Evolutionary conservation across 2,888 invertebrate species (phyloP).

Genomic region (Agrotis clavis): DNA sequence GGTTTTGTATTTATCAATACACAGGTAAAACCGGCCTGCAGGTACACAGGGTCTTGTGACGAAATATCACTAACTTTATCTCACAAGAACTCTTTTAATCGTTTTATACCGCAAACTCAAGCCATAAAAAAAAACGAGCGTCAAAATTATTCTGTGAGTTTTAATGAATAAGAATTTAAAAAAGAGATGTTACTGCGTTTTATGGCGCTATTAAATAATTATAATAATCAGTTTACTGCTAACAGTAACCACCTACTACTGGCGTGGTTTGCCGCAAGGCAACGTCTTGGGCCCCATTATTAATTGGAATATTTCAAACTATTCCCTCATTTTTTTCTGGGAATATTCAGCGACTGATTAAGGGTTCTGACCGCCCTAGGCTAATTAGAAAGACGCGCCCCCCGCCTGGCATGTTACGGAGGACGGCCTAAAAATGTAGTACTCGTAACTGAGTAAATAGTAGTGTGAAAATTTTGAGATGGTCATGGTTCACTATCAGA

Average conservation of each 20-base stretch:
- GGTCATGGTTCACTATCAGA: too few species aligned
- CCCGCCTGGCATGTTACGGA: too few species aligned
- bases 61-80: slow-evolving; percentile 47
- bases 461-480: too few species aligned
- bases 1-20: slow-evolving; percentile 60
- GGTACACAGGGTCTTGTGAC: slow-evolving; percentile 41
- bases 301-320: neutral
- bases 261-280: slow-evolving; percentile 3
- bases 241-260: neutral
- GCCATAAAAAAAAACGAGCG: slow-evolving; percentile 13
- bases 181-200: neutral
- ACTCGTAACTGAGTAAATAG: too few species aligned
- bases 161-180: neutral
- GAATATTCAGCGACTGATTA: too few species aligned
- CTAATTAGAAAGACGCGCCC: too few species aligned
- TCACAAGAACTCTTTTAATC: slow-evolving; percentile 7
- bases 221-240: slow-evolving; percentile 11
- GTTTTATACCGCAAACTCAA: slow-evolving; percentile 1
- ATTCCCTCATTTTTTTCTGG: neutral
- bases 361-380: too few species aligned
- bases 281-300: slow-evolving; percentile 3
- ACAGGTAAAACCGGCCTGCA: slow-evolving; percentile 52
- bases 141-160: slow-evolving; percentile 20
- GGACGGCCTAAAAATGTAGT: too few species aligned
- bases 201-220: slow-evolving; percentile 10